A percentile compares a stretch with the other conserved stretches of the same genome.
phyloP scores from a whole-genome alignment of 1,140 invertebrate genomes.

The Rhopalosiphum padi region DNA sequence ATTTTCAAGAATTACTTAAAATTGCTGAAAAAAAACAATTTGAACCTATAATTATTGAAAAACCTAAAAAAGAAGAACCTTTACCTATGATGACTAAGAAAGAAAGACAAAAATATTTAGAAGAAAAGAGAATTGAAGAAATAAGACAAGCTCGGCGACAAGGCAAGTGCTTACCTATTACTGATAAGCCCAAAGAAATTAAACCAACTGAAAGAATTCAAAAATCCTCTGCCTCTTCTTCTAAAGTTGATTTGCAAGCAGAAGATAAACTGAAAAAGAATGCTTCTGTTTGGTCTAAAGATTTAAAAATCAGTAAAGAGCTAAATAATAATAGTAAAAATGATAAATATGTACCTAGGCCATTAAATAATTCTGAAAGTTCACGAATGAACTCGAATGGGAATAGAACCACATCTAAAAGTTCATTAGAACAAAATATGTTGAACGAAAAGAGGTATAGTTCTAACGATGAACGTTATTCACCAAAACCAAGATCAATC shows the following conservation, averaged over 20 bases:
- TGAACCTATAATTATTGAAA: slow-evolving; percentile 74
- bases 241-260: slow-evolving; percentile 17
- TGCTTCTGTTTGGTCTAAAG: slow-evolving; percentile 60
- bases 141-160: slow-evolving; percentile 46
- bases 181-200: slow-evolving; percentile 52
- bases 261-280: slow-evolving; percentile 60
- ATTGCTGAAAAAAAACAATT: slow-evolving; percentile 83
- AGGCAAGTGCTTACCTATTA: slow-evolving; percentile 34
- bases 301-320: slow-evolving; percentile 56
- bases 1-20: slow-evolving; percentile 77
- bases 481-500: slow-evolving; percentile 24
- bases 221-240: not conserved
- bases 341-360: slow-evolving; percentile 36
- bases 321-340: slow-evolving; percentile 50
- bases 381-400: not conserved
- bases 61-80: slow-evolving; percentile 68
- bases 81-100: slow-evolving; percentile 80
- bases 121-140: slow-evolving; percentile 66
- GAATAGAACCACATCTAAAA: slow-evolving; percentile 8
- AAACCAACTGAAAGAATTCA: slow-evolving; percentile 29
- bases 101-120: slow-evolving; percentile 76
- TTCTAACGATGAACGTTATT: slow-evolving; percentile 33
- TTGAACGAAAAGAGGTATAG: slow-evolving; percentile 10
- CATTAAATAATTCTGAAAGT: not conserved
- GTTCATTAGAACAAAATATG: not conserved